Evolutionary conservation across 2,888 invertebrate genomes (phyloP).

Genomic region (Torymus auratus): DNA sequence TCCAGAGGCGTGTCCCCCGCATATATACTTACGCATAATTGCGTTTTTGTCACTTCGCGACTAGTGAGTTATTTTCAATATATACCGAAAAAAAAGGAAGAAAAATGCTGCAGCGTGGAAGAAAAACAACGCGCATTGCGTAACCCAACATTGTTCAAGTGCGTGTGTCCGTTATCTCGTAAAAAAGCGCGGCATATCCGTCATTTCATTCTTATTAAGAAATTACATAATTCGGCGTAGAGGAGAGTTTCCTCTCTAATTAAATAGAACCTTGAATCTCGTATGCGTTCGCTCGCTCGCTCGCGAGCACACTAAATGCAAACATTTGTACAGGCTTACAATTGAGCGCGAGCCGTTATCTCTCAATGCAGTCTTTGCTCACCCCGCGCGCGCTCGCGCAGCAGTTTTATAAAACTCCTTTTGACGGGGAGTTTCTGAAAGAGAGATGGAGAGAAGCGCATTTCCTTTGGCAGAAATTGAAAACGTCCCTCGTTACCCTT

Average conservation of each 20-base stretch:
- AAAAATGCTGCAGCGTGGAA: no score
- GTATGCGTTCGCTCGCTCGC: no score
- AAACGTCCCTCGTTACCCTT: not conserved
- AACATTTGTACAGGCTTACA: conserved; percentile 27
- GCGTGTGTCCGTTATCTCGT: conserved; percentile 29
- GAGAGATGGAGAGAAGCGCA: no score
- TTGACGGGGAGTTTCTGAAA: not conserved
- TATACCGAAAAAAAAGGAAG: no score
- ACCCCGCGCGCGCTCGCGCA: not conserved
- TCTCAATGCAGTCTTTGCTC: conserved; percentile 25
- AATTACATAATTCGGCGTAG: conserved; percentile 40
- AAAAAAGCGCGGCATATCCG: conserved; percentile 33
- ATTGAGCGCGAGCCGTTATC: conserved; percentile 33
- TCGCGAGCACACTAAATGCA: conserved; percentile 26
- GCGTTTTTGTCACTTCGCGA: no score
- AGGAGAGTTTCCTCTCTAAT: conserved; percentile 50
- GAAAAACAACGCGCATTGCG: no score
- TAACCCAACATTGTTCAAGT: no score
- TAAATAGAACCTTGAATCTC: conserved; percentile 46
- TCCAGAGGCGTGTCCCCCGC: no score
- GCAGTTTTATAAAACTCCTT: not conserved
- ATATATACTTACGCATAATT: no score
- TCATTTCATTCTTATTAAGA: conserved; percentile 34
- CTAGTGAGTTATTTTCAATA: no score
- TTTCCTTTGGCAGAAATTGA: not conserved